Conservation (phyloP, 2,113 vertebrate species). For the Nesogale talazaci region DNA sequence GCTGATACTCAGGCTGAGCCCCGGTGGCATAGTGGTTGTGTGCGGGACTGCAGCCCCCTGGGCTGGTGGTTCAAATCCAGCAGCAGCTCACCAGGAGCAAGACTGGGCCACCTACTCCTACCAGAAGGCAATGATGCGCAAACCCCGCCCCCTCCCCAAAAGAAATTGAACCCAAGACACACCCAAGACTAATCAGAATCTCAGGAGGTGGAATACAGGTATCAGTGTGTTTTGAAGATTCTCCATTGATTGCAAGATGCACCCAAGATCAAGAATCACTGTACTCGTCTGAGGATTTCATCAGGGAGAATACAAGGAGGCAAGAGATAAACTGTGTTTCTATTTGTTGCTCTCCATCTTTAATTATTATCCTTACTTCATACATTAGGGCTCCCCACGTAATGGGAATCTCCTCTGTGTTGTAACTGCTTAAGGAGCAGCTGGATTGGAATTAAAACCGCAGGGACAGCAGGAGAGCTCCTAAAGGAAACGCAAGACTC, state of each 20-base stretch:
- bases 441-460: conserved; percentile 44
- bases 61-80: too few species aligned
- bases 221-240: not conserved
- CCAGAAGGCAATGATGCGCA: too few species aligned
- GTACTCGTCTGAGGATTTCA: not conserved
- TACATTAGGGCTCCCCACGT: not conserved
- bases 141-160: too few species aligned
- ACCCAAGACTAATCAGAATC: not conserved
- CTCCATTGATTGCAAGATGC: not conserved
- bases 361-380: conserved; percentile 9
- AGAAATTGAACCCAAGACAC: too few species aligned
- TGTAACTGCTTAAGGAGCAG: conserved; percentile 22
- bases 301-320: not conserved
- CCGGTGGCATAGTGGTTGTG: too few species aligned
- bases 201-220: not conserved
- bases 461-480: not conserved
- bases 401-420: conserved; percentile 26
- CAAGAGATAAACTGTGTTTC: conserved; percentile 9
- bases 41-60: too few species aligned
- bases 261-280: not conserved
- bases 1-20: too few species aligned
- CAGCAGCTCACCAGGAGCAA: too few species aligned
- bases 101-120: too few species aligned
- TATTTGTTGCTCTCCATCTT: not conserved
- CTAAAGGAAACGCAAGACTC: conserved; percentile 36